Evolutionary conservation across 2,797 vertebrate species (phyloP), one percentile per base, ranked within the genome.

Genomic region (Peromyscus aztecus): DNA sequence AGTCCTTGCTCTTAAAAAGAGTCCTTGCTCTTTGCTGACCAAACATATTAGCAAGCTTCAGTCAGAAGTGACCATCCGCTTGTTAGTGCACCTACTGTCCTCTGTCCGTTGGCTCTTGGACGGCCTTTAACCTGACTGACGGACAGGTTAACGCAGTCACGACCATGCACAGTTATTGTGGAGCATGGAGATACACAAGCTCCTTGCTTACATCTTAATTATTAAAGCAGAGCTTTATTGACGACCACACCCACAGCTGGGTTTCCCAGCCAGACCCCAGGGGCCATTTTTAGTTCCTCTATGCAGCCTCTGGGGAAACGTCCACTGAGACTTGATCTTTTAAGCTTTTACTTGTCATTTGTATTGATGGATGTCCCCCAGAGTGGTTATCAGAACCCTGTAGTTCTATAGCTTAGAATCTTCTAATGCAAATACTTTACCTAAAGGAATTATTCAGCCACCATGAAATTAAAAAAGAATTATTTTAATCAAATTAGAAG

Each of bases 191-290:
- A 6, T 84, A 37, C 34, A 46, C 87, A 90, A 77, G 90, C 10
- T 23, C 11, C 93, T 67, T 78, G 90, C 67, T 95, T 92, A 11
- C 17, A 11, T 82, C 88, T 95, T 73, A 94, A 95, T 97, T 92
- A 95, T 94, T 97, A 92, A 92, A 75, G 82, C 16, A 34, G 59
- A 77, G 88, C 49, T 92, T 96, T 88, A 75, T 46, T 59, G 43
- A 21, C 40, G 94, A 73, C n/a, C 84, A 34, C 4, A 29, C 29
- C 77, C 90, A 71, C 40, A 23, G 85, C 17, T 89, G 88, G 78
- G 40, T 94, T 91, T 97, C 81, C 69, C 37, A 61, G 0, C 61
- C n/a, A 43, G 81, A 59, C 91, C 77, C 94, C 52, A 52, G 92
- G 94, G 95, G 71, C 40, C 16, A 11, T 43, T 86, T 84, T 90